phyloP scores from a whole-genome alignment of 2,888 invertebrate genomes.

The Odontothrips loti region DNA sequence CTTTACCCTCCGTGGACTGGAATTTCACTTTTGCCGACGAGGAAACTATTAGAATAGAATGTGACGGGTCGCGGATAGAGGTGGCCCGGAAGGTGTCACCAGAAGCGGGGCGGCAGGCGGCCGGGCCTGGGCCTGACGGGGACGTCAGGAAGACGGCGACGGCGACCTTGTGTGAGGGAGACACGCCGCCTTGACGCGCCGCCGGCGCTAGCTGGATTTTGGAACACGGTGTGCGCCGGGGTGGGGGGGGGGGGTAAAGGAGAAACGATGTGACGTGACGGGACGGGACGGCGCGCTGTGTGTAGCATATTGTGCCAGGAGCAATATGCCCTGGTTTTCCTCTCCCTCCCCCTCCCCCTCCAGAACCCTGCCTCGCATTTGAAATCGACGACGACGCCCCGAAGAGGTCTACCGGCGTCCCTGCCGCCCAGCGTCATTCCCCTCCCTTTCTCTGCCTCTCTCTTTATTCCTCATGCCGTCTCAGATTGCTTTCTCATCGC shows the following conservation, averaged over 20 bases:
- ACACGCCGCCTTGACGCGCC: neutral
- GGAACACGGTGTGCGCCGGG: neutral
- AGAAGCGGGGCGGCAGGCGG: neutral
- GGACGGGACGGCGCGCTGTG: neutral
- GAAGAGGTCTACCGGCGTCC: neutral
- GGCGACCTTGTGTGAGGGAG: neutral
- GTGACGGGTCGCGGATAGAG: too few species aligned
- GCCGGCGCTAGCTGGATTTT: neutral
- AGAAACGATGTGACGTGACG: neutral
- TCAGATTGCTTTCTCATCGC: neutral
- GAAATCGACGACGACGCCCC: neutral
- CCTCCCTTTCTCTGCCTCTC: neutral
- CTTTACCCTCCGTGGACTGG: too few species aligned
- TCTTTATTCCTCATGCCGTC: neutral
- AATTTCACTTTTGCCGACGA: too few species aligned
- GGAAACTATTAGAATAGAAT: too few species aligned
- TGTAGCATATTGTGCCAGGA: constrained; percentile 16
- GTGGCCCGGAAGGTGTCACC: too few species aligned
- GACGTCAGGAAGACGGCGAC: neutral
- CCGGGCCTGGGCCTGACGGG: neutral
- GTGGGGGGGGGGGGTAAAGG: neutral
- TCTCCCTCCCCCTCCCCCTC: too few species aligned
- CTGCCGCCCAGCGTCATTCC: neutral
- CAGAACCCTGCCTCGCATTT: neutral
- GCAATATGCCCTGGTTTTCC: constrained; percentile 7